Conservation (phyloP, 2,797 vertebrate species). For the Allobates femoralis region DNA sequence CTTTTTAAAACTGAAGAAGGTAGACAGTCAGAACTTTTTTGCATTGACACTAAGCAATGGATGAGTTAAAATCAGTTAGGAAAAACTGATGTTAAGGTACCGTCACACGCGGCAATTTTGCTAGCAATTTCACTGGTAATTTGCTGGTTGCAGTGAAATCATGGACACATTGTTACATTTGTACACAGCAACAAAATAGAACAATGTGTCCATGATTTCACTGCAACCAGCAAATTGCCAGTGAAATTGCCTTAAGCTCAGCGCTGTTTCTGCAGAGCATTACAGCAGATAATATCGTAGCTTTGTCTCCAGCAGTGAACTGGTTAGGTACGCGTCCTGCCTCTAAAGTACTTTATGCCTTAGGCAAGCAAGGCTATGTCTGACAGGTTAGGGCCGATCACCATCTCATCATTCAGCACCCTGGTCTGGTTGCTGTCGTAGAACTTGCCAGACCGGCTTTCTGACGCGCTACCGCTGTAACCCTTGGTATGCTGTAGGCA, state of each 20-base stretch:
- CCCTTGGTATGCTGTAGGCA: conserved; percentile 43
- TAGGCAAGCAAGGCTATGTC: conserved; percentile 45
- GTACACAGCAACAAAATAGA: too few relatives aligned
- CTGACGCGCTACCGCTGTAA: conserved; percentile 41
- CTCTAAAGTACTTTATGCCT: conserved; percentile 45
- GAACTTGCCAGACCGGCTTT: conserved; percentile 58
- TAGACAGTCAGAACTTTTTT: too few relatives aligned
- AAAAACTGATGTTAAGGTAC: too few relatives aligned
- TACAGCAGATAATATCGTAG: neutral
- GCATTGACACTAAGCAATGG: too few relatives aligned
- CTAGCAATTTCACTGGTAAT: too few relatives aligned
- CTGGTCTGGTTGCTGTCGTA: conserved; percentile 43
- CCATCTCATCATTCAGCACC: conserved; percentile 55
- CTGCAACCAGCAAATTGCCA: too few relatives aligned
- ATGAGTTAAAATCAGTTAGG: too few relatives aligned
- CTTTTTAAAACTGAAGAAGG: too few relatives aligned
- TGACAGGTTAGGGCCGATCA: conserved; percentile 61
- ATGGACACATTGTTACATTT: too few relatives aligned
- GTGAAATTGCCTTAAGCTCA: neutral
- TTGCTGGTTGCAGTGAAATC: too few relatives aligned
- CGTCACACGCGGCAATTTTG: too few relatives aligned
- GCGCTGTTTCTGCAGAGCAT: neutral
- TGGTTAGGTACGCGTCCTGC: conserved; percentile 52
- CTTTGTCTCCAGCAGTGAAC: conserved; percentile 33
- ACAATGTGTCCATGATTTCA: too few relatives aligned